phyloP scores from a whole-genome alignment of 2,113 vertebrate genomes.

The Pholis gunnellus region DNA sequence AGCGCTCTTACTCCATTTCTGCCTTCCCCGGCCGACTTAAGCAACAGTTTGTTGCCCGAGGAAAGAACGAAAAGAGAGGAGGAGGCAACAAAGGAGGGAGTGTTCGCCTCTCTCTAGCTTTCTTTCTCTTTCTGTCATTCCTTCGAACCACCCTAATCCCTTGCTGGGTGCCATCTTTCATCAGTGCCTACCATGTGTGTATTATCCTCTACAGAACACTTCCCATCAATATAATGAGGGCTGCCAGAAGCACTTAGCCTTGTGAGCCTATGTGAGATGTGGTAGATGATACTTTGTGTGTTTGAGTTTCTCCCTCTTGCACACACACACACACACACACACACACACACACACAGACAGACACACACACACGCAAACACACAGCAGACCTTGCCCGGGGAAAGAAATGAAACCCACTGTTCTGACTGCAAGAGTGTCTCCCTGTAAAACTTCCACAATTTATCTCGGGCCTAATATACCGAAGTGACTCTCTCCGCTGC shows the following conservation, averaged over 20 bases:
- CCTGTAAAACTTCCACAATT: conserved; percentile 46
- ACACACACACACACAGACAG: conserved; percentile 21
- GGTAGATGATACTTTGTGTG: conserved; percentile 61
- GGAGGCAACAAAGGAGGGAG: conserved; percentile 71
- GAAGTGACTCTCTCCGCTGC: conserved; percentile 43
- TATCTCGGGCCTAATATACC: conserved; percentile 18
- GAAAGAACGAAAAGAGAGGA: conserved; percentile 57
- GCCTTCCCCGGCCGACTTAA: conserved; percentile 45
- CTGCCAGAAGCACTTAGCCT: conserved; percentile 77
- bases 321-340: conserved; percentile 6
- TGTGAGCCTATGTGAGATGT: conserved; percentile 54
- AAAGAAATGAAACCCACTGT: conserved; percentile 52
- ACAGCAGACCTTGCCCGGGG: conserved; percentile 34
- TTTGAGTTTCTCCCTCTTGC: conserved; percentile 26
- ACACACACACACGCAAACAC: conserved; percentile 23
- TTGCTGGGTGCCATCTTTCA: conserved; percentile 80
- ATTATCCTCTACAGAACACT: conserved; percentile 79
- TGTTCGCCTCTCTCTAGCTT: conserved; percentile 59
- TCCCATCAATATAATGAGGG: conserved; percentile 79
- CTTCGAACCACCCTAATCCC: conserved; percentile 67
- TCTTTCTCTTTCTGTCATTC: conserved; percentile 56
- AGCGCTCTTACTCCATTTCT: conserved; percentile 38
- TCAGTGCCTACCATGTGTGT: conserved; percentile 73
- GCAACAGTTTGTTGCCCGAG: conserved; percentile 60
- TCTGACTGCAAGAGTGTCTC: conserved; percentile 38